Percentiles rank a stretch among this genome's conserved stretches.
Conservation (phyloP, 2,888 invertebrate genomes). For the Autographa pulchrina region DNA sequence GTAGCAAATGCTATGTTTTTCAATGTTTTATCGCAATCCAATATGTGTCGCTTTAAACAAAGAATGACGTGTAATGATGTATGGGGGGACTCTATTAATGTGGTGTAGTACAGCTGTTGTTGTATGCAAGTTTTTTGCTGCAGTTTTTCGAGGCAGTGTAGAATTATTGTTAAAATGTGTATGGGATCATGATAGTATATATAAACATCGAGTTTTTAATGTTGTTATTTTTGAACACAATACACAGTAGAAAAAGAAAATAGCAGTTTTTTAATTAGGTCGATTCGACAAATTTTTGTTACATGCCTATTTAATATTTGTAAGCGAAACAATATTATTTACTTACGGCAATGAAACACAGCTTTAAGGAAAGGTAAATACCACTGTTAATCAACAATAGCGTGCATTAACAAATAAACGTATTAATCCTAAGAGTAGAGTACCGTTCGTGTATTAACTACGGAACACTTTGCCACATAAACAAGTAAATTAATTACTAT, state of each 20-base stretch:
- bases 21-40: constrained; percentile 73
- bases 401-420: background rate
- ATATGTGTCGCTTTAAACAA: constrained; percentile 67
- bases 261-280: too few species aligned
- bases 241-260: too few species aligned
- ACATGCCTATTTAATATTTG: too few species aligned
- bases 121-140: too few species aligned
- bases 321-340: too few species aligned
- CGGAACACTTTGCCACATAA: constrained; percentile 13
- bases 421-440: background rate
- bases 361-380: background rate
- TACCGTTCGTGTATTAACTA: background rate
- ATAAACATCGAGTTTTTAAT: too few species aligned
- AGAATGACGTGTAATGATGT: constrained; percentile 38
- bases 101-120: too few species aligned
- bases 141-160: background rate
- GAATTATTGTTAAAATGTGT: too few species aligned
- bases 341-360: too few species aligned
- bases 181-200: too few species aligned
- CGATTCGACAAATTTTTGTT: too few species aligned
- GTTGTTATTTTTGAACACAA: too few species aligned
- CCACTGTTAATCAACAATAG: background rate
- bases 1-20: constrained; percentile 79
- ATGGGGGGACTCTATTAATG: constrained; percentile 8
- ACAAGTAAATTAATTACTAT: constrained; percentile 50